Evolutionary conservation across 2,113 vertebrate genomes (phyloP).

Genomic region (Orientallactaga bullata): DNA sequence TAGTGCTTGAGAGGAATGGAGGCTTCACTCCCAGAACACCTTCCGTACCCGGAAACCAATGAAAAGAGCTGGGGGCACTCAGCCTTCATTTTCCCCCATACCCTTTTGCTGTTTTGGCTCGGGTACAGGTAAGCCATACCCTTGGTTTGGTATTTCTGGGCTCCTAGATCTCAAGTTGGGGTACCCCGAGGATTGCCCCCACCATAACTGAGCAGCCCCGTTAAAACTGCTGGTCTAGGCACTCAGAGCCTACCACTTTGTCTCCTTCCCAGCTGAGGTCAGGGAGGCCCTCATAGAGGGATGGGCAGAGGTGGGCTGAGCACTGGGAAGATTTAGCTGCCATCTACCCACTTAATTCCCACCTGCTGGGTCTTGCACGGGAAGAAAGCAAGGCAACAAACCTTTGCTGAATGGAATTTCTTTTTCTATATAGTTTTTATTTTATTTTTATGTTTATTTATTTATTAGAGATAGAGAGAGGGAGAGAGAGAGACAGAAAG

Average conservation of each 20-base stretch:
- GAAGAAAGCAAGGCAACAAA: conserved; percentile 31
- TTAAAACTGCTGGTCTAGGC: background rate
- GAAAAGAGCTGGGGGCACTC: background rate
- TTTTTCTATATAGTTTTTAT: no score
- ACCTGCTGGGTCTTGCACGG: background rate
- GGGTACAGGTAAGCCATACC: conserved; percentile 85
- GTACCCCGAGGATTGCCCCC: background rate
- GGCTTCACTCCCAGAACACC: conserved; percentile 57
- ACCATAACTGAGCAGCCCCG: background rate
- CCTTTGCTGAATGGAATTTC: conserved; percentile 3
- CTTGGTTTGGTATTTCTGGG: background rate
- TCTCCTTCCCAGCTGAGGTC: background rate
- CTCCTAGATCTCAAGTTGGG: conserved; percentile 11
- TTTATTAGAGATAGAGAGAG: no score
- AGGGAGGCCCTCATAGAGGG: background rate
- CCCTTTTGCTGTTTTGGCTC: conserved; percentile 6
- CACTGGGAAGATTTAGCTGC: background rate
- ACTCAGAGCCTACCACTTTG: background rate
- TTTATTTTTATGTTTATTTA: no score
- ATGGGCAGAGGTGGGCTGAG: background rate
- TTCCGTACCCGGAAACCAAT: background rate
- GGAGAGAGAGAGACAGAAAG: no score
- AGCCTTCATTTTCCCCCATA: background rate
- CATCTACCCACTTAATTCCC: background rate
- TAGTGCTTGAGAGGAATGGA: conserved; percentile 86